phyloP scores from a whole-genome alignment of 2,888 invertebrate genomes.

The Meghimatium bilineatum region DNA sequence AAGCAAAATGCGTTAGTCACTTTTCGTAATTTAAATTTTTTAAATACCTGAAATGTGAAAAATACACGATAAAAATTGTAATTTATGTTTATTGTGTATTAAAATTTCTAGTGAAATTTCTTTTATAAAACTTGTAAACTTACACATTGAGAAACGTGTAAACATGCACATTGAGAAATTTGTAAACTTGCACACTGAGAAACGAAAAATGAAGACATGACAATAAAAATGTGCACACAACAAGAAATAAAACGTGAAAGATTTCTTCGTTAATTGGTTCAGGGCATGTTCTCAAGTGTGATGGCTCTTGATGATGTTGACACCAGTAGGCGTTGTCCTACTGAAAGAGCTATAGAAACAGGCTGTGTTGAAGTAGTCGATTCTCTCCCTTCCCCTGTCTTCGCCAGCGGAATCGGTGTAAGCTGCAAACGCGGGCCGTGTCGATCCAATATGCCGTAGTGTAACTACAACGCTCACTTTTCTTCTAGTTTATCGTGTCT shows the following conservation, averaged over 20 bases:
- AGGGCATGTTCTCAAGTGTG: constrained; percentile 3
- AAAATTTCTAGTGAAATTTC: too few relatives aligned
- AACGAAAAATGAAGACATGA: too few relatives aligned
- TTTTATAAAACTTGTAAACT: too few relatives aligned
- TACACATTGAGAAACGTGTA: too few relatives aligned
- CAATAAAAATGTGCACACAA: neutral
- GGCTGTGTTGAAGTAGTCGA: constrained; percentile 36
- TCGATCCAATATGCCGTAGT: constrained; percentile 10
- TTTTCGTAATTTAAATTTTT: too few relatives aligned
- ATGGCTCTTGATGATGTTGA: constrained; percentile 23
- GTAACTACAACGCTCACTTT: constrained; percentile 27
- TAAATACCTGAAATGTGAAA: too few relatives aligned
- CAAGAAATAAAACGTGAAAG: neutral
- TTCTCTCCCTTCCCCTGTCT: constrained; percentile 45
- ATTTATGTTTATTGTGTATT: too few relatives aligned
- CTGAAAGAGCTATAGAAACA: constrained; percentile 29
- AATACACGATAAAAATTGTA: too few relatives aligned
- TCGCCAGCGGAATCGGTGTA: constrained; percentile 30
- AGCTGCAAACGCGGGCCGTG: constrained; percentile 16
- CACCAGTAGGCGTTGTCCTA: constrained; percentile 38
- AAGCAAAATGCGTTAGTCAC: too few relatives aligned
- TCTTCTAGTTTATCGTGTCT: neutral
- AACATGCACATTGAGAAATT: too few relatives aligned
- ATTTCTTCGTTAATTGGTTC: neutral
- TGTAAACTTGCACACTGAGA: too few relatives aligned